These are phyloP conservation scores for Clangula hyemalis DNA, from an alignment of 2,797 vertebrate species.

Conservation along the genomic window DNA sequence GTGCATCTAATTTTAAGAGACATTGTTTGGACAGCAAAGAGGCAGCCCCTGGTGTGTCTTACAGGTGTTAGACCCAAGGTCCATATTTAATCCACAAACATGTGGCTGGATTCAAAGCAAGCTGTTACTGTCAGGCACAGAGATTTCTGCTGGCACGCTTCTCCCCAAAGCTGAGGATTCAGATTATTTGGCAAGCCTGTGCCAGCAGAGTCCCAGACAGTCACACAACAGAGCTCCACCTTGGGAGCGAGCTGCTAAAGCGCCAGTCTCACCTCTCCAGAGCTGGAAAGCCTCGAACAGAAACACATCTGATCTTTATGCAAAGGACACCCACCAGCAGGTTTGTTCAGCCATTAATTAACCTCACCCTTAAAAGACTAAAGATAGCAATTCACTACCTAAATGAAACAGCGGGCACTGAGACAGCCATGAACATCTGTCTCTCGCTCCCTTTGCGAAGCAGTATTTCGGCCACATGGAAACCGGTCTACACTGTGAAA, in stretches of 20 bases:
- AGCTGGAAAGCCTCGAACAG: background rate
- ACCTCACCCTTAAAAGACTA: background rate
- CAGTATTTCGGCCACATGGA: fast-evolving
- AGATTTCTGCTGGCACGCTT: background rate
- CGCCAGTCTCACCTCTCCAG: background rate
- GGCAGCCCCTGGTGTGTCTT: background rate
- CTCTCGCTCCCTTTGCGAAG: background rate
- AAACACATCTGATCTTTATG: background rate
- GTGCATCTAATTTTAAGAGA: background rate
- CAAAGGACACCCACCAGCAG: background rate
- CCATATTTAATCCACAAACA: background rate
- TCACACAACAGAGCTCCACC: background rate
- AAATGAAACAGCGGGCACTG: fast-evolving
- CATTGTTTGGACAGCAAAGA: background rate
- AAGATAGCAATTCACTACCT: background rate
- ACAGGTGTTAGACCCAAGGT: background rate
- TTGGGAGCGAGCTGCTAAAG: background rate
- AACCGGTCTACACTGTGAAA: fast-evolving
- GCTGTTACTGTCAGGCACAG: conserved; percentile 4
- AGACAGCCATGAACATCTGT: background rate
- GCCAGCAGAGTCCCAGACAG: conserved; percentile 4
- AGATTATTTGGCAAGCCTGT: background rate
- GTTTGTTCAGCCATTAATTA: background rate
- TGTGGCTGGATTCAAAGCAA: background rate
- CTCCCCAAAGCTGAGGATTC: background rate